Evolutionary conservation across 2,113 vertebrate species (phyloP), one percentile per base, ranked within the genome.

Genomic region (Halichoeres trimaculatus): DNA sequence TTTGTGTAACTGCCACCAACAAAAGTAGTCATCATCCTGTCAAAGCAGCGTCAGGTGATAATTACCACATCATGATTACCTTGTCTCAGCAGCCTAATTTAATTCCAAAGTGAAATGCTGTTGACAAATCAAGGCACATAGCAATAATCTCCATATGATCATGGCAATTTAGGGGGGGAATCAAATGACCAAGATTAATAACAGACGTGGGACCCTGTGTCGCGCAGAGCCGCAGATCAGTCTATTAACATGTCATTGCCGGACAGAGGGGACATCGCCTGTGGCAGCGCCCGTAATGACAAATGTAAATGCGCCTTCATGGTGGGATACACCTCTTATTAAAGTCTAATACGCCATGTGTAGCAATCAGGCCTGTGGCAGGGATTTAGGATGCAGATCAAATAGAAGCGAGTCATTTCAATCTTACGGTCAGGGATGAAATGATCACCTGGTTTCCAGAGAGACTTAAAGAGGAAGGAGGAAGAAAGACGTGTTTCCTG

Each of bases 11-110:
- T 73, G 76, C 72, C 64, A 71, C 67, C 69, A 75, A 65, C 60
- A 80, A 80, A 83, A 75, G 65, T 79, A 54, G 80, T 83, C 66
- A 81, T 89, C 86, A 81, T 59, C 71, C 54, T 73, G 67, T 63
- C 75, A 64, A 62, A 50, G 67, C 66, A 71, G 58, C 51, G 74
- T 65, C 64, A 81, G 48, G 59, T 66, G 74, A 71, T 70, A 78
- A 86, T 89, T 85, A 86, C 48, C 34, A 58, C 53, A 62, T 76
- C 62, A 36, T 75, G 74, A 76, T 83, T 85, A 76, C 48, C 69
- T 78, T 84, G 79, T 81, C 69, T 55, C 56, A 63, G 57, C 48
- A 58, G 57, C 56, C 64, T 81, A 58, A 81, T 82, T 80, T 17
- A 68, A 73, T 85, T 79, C 76, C 30, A 64, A 74, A 70, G 70